phyloP scores from a whole-genome alignment of 2,797 vertebrate genomes.

The Toxotes lorentzi region DNA sequence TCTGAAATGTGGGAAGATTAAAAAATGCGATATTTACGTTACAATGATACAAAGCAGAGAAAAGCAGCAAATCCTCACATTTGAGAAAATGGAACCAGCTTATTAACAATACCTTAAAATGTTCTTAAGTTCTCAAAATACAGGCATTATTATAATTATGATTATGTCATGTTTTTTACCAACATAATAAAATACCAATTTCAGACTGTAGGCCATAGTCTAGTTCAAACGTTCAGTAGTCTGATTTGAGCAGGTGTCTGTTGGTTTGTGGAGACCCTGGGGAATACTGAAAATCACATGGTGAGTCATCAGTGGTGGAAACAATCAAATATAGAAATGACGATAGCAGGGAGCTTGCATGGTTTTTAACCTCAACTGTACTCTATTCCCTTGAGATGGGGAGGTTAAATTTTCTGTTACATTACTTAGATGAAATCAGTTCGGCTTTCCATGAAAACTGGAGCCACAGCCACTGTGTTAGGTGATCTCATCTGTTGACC shows the following conservation, averaged over 20 bases:
- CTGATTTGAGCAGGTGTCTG: slow-evolving; percentile 6
- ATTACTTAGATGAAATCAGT: neutral
- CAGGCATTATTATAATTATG: too few relatives aligned
- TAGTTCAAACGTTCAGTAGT: neutral
- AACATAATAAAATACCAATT: neutral
- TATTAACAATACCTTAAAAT: too few relatives aligned
- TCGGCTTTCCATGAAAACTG: neutral
- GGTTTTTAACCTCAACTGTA: neutral
- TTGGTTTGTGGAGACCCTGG: slow-evolving; percentile 18
- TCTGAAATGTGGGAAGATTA: too few relatives aligned
- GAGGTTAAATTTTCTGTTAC: neutral
- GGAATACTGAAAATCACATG: slow-evolving; percentile 12
- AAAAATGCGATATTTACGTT: neutral
- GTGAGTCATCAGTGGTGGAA: slow-evolving; percentile 37
- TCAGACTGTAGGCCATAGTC: neutral
- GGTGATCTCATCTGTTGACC: neutral
- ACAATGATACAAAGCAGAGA: neutral
- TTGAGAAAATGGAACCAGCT: neutral
- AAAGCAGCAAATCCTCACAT: neutral
- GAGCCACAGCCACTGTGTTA: neutral
- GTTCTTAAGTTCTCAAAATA: too few relatives aligned
- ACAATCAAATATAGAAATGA: neutral
- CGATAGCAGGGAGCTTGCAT: fast-evolving
- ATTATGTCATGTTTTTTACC: neutral
- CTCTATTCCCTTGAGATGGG: neutral